phyloP scores from a whole-genome alignment of 2,888 invertebrate genomes.

The Electrophaes corylata region DNA sequence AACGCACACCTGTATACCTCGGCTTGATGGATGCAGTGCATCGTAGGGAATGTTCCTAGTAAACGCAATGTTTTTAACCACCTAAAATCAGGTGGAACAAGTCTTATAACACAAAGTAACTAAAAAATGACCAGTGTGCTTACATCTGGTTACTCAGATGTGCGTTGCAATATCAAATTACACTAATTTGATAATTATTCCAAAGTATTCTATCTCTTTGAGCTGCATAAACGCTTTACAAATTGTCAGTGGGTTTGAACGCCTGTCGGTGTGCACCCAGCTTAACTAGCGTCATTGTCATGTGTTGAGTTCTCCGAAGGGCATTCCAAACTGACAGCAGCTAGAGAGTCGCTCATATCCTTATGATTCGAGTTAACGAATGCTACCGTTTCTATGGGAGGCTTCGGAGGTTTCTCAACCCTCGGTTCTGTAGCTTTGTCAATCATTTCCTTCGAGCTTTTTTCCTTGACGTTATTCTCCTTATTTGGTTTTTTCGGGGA shows the following conservation, averaged over 20 bases:
- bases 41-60: no score
- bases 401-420: not conserved
- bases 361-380: slow-evolving; percentile 22
- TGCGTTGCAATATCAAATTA: not conserved
- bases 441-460: not conserved
- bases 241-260: not conserved
- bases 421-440: not conserved
- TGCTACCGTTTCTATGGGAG: slow-evolving; percentile 7
- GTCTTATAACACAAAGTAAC: no score
- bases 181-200: not conserved
- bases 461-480: not conserved
- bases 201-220: not conserved
- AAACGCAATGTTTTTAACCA: no score
- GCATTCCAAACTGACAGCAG: slow-evolving; percentile 5
- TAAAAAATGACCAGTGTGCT: not conserved
- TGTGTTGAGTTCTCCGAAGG: not conserved
- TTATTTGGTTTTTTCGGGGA: not conserved
- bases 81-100: no score
- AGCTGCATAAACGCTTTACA: not conserved
- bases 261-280: not conserved
- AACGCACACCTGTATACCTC: no score
- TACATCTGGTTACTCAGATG: not conserved
- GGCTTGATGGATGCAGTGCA: no score
- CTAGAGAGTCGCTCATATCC: slow-evolving; percentile 13
- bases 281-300: not conserved